Base-by-base conservation (phyloP, 1,140 invertebrate species). In the Daktulosphaira vitifoliae region DNA sequence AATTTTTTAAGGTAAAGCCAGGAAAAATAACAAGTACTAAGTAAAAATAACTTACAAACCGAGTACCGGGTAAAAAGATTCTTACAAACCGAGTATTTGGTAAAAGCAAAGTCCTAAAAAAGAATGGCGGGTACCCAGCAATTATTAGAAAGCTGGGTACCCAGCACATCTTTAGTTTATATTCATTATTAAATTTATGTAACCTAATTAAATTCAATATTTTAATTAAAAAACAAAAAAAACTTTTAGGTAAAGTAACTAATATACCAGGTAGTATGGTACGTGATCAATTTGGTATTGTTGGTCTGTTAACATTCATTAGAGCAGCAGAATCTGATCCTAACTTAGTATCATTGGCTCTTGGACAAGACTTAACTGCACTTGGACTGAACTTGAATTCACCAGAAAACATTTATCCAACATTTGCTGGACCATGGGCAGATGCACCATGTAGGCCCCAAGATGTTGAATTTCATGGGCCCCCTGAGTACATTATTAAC, bases 241-340 rank as follows among this genome's bases (percentile, higher is more conserved):
- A n/a, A n/a, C n/a, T n/a, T 46, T 11, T n/a, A 89, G 87, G 87
- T 68, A 88, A 89, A 78, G 92, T 99, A 68, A 94, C 93, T 72
- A 96, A 98, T 78, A 98, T 99, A 81, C 96, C 96, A 49, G 83
- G 84, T 56, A 91, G 89, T 74, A 99, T 99, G 96, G 92, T 99
- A 65, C 92, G 90, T 70, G 97, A 99, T 80, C 96, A 99, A 80
- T 99, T 97, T 78, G 96, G 96, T 68, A 98, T 99, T 81, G 93
- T 98, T 67, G 96, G 96, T 33, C 80, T 99, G 59, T 78, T 99
- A 74, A 95, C 95, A 64, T 98, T 98, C 77, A 96, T 99, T 68
- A 82, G 94, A 74, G 92, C 93, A 67, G 92, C 95, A 48, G 96
- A 99, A 80, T 92, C 90, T 20, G 92, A 98, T 80, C 92, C 89